Base-by-base conservation (phyloP, 1,140 invertebrate genomes). In the Eumaeus atala region DNA sequence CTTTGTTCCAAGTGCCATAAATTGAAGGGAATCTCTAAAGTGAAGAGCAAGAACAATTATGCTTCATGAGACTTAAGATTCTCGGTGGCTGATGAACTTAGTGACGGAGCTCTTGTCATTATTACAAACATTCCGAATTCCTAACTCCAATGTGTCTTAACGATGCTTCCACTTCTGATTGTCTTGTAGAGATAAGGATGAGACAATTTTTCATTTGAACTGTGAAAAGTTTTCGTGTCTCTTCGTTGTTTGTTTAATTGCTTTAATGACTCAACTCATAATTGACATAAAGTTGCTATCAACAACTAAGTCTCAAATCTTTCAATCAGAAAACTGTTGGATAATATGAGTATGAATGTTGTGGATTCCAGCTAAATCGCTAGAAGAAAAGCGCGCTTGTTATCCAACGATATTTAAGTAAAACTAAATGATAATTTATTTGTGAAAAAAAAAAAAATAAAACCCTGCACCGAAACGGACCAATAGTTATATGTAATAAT, bases 1-100 rank as follows among this genome's bases (percentile, higher is more conserved):
- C 38, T 17, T 44, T 16, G 40, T 16, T 44, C 40, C 6, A 44
- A 16, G 40, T 7, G 40, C 16, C 40, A 44, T 16, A 16, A 44
- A 44, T 44, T 44, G 40, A 44, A 44, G 40, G 40, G 40, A 44
- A 44, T 44, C 40, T 44, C 40, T 44, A 16, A 44, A 44, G 16
- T 44, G 40, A 44, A 14, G 14, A 16, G 40, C n/a, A 17, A 44
- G 12, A 44, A 44, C 16, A 16, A 44, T 14, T 9, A 12, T 44
- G 9, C 14, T 9, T 17, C 40, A 40, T 12, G 16, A 7, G 40
- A 44, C 40, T 44, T 17, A 44, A 44, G 40, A 44, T 44, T 5
- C 16, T 8, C 38, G 38, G 11, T 14, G 38, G 16, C 40, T 17
- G 40, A 44, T 44, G 16, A 44, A 44, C 7, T 40, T 14, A 40